phyloP scores from a whole-genome alignment of 2,888 invertebrate species.

The Uropetala carovei region DNA sequence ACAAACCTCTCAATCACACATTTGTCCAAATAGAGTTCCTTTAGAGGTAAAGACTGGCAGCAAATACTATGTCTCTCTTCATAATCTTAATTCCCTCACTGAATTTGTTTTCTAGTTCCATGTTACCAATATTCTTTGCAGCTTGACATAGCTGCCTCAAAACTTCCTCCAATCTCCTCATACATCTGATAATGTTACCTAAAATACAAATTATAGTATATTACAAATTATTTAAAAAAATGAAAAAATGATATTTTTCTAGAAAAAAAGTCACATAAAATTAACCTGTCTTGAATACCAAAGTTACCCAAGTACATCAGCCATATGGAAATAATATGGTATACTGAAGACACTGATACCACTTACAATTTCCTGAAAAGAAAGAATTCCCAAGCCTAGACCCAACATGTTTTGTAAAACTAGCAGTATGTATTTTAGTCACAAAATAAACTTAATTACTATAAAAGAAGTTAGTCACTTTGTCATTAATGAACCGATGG shows the following conservation, averaged over 20 bases:
- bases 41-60: constrained; percentile 96
- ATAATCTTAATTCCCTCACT: constrained; percentile 92
- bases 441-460: constrained; percentile 6
- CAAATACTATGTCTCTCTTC: constrained; percentile 99
- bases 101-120: constrained; percentile 96
- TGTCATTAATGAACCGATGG: no score
- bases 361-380: no score
- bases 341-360: no score
- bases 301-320: no score
- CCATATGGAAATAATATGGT: no score
- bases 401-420: no score
- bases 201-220: constrained; percentile 67
- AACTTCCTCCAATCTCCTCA: constrained; percentile 97
- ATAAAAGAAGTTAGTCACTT: no score
- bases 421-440: no score
- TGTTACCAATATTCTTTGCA: constrained; percentile 97
- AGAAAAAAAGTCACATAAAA: no score
- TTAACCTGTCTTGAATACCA: no score
- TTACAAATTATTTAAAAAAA: background rate
- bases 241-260: background rate
- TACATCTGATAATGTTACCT: constrained; percentile 92
- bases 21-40: background rate
- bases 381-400: no score
- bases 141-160: constrained; percentile 96
- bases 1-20: background rate